Conservation (phyloP, 2,113 vertebrate genomes). For the Motacilla tschutschensis region DNA sequence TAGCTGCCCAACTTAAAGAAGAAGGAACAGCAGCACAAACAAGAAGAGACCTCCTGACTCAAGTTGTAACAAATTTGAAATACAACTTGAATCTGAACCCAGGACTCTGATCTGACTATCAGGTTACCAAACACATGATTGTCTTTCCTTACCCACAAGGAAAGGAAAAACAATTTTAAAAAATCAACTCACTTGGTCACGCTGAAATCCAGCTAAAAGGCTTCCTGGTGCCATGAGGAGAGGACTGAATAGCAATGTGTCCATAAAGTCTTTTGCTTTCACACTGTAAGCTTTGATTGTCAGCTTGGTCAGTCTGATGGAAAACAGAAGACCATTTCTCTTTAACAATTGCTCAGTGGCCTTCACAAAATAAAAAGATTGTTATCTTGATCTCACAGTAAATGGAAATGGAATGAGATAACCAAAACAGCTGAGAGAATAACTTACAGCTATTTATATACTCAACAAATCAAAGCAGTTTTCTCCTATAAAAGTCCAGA, state of each 20-base stretch:
- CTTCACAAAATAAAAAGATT: conserved; percentile 12
- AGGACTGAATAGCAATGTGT: background rate
- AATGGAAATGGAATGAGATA: conserved; percentile 27
- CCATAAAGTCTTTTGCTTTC: background rate
- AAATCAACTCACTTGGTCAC: background rate
- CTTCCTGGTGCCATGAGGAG: background rate
- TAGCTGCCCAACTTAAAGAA: background rate
- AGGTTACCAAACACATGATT: background rate
- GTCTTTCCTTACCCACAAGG: background rate
- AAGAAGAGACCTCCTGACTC: background rate
- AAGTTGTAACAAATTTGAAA: background rate
- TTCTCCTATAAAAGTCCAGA: background rate
- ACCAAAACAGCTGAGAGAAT: background rate
- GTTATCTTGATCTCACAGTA: background rate
- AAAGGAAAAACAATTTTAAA: background rate
- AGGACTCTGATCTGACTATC: background rate
- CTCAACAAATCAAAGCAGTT: background rate
- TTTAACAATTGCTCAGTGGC: background rate
- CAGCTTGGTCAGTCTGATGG: background rate
- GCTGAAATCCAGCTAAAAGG: background rate
- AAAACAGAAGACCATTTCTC: conserved; percentile 1
- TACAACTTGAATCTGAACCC: background rate
- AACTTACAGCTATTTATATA: conserved; percentile 9
- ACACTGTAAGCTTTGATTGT: background rate
- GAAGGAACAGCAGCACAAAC: background rate